Percentiles rank a stretch among this genome's conserved stretches.
These are phyloP conservation scores for Nicator chloris DNA, from an alignment of 2,113 vertebrate genomes.

Conservation along the genomic window DNA sequence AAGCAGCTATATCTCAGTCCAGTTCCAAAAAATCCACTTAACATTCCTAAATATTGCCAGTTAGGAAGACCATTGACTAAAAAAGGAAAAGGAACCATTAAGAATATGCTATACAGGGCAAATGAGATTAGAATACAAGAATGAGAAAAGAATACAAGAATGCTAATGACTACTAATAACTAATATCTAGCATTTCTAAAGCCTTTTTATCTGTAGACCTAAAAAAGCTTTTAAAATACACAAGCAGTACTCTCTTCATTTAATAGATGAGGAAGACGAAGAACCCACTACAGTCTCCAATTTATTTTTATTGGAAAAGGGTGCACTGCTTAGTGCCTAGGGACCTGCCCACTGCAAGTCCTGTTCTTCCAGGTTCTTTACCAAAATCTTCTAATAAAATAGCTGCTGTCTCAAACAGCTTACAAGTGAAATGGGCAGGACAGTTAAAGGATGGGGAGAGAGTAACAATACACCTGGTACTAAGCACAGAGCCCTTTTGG, in stretches of 20 bases:
- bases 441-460: neutral
- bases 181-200: constrained; percentile 54
- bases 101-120: neutral
- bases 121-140: constrained; percentile 3
- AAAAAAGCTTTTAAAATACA: neutral
- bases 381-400: neutral
- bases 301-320: neutral
- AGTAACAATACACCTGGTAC: neutral
- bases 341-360: neutral
- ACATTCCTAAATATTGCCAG: neutral
- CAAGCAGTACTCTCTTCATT: neutral
- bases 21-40: neutral
- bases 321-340: neutral
- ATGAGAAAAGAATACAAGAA: constrained; percentile 8
- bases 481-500: neutral
- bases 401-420: neutral
- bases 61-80: neutral
- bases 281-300: neutral
- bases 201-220: constrained; percentile 29
- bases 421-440: neutral
- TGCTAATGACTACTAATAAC: constrained; percentile 39
- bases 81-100: neutral
- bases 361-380: neutral
- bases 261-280: neutral
- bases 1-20: neutral